Evolutionary conservation across 2,113 vertebrate genomes (phyloP), one percentile per base, ranked within the genome.

Genomic region (Psilopsiagon aurifrons): DNA sequence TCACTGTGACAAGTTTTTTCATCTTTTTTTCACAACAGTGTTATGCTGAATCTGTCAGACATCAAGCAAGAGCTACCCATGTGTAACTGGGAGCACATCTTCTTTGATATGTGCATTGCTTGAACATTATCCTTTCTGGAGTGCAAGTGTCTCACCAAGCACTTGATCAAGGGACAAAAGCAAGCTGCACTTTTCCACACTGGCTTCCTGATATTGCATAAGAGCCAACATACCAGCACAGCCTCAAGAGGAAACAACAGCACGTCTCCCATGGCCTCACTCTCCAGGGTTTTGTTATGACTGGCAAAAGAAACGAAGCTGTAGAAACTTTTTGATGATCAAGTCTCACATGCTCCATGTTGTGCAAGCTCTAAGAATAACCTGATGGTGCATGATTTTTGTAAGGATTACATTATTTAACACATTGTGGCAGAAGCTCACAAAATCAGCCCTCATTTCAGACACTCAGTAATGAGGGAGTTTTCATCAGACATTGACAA

Each of bases 231-330:
- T 11, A 64, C 7, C 22, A 37, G 17, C 55, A 11, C 18, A n/a
- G 52, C 31, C 64, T 62, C 33, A 25, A 9, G 60, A 71, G 41
- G 33, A 13, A 31, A 25, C 0, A 0, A 20, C 0, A 6, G 24
- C 37, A 8, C 0, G 0, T 12, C 47, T 44, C 59, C 6, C 31
- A 4, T 0, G 0, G 28, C 51, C 67, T 67, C n/a, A 0, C 25
- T 11, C 73, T 46, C 59, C n/a, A 57, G 29, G 52, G 17, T 25
- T 66, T 2, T 76, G 20, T 29, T 60, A 52, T 7, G 20, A 39
- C 39, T n/a, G 47, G 68, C 54, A 9, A n/a, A 80, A 31, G 11
- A 74, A 73, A 4, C 22, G 17, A 11, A 3, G 12, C 3, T 20
- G 24, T 1, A 49, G 67, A 39, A 86, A 64, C 59, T 35, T 64